Conservation (phyloP, 2,888 invertebrate species). For the Eristalis intricaria region DNA sequence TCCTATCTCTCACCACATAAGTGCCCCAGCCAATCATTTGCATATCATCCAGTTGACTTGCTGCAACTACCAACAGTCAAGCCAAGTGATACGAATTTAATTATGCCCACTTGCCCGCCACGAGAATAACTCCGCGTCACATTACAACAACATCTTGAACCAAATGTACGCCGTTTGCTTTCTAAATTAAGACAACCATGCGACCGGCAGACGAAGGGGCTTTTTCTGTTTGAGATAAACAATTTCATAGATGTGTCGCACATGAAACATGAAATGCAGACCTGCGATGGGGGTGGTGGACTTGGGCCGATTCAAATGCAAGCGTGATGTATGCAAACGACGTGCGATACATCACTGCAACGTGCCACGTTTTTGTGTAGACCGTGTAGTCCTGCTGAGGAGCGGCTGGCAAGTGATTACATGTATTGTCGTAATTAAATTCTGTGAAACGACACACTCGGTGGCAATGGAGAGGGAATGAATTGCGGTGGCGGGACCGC, state of each 20-base stretch:
- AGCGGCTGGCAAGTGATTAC: neutral
- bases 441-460: neutral
- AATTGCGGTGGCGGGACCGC: neutral
- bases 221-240: neutral
- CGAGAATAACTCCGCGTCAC: neutral
- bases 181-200: neutral
- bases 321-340: neutral
- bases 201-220: neutral
- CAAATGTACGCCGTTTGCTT: neutral
- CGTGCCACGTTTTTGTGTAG: neutral
- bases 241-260: neutral
- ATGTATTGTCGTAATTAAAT: slow-evolving; percentile 8
- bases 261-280: neutral
- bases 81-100: no score
- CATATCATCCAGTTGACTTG: no score
- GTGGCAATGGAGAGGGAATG: neutral
- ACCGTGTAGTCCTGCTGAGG: neutral
- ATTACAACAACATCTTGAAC: neutral
- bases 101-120: no score
- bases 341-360: neutral
- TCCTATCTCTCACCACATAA: no score
- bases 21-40: no score
- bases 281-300: neutral
- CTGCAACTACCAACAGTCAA: no score
- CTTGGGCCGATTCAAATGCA: neutral